Percentiles rank a stretch among this genome's conserved stretches.
These are phyloP conservation scores for Esox masquinongy DNA, from an alignment of 2,797 vertebrate genomes.

Conservation along the genomic window DNA sequence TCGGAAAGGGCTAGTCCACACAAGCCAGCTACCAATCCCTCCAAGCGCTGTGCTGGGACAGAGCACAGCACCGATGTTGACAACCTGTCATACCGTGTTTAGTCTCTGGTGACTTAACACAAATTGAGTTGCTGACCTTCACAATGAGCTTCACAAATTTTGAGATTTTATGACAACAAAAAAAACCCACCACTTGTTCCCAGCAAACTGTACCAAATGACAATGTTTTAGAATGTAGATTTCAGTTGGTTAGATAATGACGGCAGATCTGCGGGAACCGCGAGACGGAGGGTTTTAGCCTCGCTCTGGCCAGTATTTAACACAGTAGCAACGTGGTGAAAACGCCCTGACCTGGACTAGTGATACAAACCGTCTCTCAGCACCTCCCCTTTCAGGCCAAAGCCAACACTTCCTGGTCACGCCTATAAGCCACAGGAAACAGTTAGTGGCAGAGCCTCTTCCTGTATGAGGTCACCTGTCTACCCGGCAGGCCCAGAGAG, in stretches of 20 bases:
- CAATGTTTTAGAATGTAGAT: too few species aligned
- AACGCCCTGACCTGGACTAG: slow-evolving; percentile 19
- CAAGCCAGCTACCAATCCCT: neutral
- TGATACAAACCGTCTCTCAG: slow-evolving; percentile 27
- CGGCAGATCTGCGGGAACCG: neutral
- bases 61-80: neutral
- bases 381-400: slow-evolving; percentile 35
- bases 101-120: too few species aligned
- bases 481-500: slow-evolving; percentile 7
- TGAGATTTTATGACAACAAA: too few species aligned
- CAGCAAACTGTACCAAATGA: too few species aligned
- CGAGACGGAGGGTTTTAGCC: neutral
- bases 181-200: too few species aligned
- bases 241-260: too few species aligned
- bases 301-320: neutral
- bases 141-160: too few species aligned
- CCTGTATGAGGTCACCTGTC: slow-evolving; percentile 38
- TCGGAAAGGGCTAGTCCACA: slow-evolving; percentile 10
- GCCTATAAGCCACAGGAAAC: slow-evolving; percentile 48
- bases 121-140: too few species aligned
- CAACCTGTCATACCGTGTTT: too few species aligned
- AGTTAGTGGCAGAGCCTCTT: slow-evolving; percentile 38
- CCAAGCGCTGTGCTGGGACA: neutral
- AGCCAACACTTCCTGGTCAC: slow-evolving; percentile 49
- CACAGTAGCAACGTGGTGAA: neutral